Evolutionary conservation across 2,888 invertebrate species (phyloP).

Genomic region (Tribolium freemani): DNA sequence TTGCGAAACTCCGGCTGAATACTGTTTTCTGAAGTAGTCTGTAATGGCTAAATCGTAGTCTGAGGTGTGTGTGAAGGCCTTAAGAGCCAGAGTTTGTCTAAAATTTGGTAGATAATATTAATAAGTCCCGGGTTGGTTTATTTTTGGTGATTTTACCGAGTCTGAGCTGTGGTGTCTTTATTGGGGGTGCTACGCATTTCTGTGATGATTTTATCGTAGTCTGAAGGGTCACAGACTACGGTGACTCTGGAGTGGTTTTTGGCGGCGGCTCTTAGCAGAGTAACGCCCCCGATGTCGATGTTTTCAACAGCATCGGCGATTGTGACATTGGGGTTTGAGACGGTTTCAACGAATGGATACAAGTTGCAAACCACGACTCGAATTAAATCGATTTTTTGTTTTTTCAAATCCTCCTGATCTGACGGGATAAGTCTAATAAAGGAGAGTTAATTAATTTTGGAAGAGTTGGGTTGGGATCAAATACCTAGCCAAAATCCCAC

Average conservation of each 20-base stretch:
- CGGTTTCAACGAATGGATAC: conserved; percentile 93
- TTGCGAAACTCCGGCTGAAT: conserved; percentile 83
- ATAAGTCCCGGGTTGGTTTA: background rate
- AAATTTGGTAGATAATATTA: conserved; percentile 6
- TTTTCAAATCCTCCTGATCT: conserved; percentile 85
- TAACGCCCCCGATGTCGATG: conserved; percentile 97
- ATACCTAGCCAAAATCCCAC: conserved; percentile 82
- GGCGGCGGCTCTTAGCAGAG: conserved; percentile 93
- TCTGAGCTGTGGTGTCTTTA: conserved; percentile 80
- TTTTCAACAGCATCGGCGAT: conserved; percentile 94
- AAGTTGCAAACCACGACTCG: conserved; percentile 95
- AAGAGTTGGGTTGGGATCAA: background rate
- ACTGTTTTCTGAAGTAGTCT: conserved; percentile 94
- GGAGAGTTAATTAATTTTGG: background rate
- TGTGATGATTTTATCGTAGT: conserved; percentile 83
- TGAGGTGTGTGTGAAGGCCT: conserved; percentile 97
- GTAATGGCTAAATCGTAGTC: conserved; percentile 95
- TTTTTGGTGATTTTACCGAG: conserved; percentile 72
- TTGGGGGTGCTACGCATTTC: conserved; percentile 77
- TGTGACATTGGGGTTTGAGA: conserved; percentile 84
- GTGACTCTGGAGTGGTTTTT: conserved; percentile 97
- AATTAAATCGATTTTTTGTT: conserved; percentile 85
- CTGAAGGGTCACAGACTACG: conserved; percentile 91
- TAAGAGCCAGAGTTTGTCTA: conserved; percentile 85
- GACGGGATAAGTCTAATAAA: conserved; percentile 75